Conservation (phyloP, 1,140 invertebrate genomes). For the Drosophila persimilis region DNA sequence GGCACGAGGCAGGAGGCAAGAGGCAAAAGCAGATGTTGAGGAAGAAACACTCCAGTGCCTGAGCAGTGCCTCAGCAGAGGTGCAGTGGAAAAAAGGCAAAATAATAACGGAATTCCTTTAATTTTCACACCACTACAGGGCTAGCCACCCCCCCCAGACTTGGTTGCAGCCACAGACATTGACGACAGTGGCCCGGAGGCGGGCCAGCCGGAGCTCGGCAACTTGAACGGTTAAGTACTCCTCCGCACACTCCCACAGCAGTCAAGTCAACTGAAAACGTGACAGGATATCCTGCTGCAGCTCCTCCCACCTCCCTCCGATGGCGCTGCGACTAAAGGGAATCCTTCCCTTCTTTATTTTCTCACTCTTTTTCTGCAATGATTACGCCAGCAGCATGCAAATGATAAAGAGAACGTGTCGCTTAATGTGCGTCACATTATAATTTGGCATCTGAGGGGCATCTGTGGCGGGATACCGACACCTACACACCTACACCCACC, state of each 20-base stretch:
- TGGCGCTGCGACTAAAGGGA: neutral
- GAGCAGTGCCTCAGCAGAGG: neutral
- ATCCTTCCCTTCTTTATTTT: neutral
- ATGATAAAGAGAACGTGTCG: conserved; percentile 68
- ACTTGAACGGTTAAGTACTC: conserved; percentile 80
- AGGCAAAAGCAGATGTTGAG: neutral
- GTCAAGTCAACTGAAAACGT: conserved; percentile 81
- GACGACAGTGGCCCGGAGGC: conserved; percentile 71
- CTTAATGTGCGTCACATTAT: conserved; percentile 75
- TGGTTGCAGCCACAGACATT: conserved; percentile 58
- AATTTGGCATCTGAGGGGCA: conserved; percentile 70
- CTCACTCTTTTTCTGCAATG: conserved; percentile 20
- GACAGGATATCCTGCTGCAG: conserved; percentile 73
- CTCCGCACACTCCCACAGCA: conserved; percentile 68
- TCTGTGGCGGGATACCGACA: neutral
- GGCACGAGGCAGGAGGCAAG: neutral
- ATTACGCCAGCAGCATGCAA: conserved; percentile 62
- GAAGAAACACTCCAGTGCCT: too few relatives aligned
- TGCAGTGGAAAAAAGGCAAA: conserved; percentile 61
- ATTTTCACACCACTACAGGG: conserved; percentile 72
- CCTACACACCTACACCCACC: too few relatives aligned
- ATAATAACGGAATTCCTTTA: conserved; percentile 82
- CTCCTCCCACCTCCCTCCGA: conserved; percentile 27
- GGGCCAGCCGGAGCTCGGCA: conserved; percentile 37
- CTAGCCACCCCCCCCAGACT: conserved; percentile 15